phyloP scores from a whole-genome alignment of 2,113 vertebrate genomes.

The Clupea harengus region DNA sequence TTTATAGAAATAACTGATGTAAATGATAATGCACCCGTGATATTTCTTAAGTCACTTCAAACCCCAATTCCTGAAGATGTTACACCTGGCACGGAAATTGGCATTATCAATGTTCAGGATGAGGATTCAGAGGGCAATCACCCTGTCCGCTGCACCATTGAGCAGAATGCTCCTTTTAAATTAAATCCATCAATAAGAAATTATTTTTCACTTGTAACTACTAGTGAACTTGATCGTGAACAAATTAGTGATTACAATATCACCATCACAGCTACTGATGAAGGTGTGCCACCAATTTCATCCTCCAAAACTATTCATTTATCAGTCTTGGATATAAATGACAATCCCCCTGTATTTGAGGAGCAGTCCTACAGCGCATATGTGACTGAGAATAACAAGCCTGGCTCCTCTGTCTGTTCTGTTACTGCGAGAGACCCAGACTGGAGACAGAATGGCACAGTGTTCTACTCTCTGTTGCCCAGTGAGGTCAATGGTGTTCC shows the following conservation, averaged over 20 bases:
- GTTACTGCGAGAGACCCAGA: slow-evolving; percentile 60
- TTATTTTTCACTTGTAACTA: slow-evolving; percentile 44
- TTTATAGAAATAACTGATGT: slow-evolving; percentile 64
- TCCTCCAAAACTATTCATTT: slow-evolving; percentile 50
- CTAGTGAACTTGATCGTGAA: slow-evolving; percentile 39
- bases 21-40: slow-evolving; percentile 70
- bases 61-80: slow-evolving; percentile 56
- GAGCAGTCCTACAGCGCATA: slow-evolving; percentile 51
- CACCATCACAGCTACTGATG: slow-evolving; percentile 43
- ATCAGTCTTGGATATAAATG: slow-evolving; percentile 59
- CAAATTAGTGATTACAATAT: slow-evolving; percentile 37
- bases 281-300: slow-evolving; percentile 56
- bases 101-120: slow-evolving; percentile 68
- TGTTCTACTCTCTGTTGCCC: slow-evolving; percentile 61
- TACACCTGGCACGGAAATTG: slow-evolving; percentile 59
- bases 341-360: slow-evolving; percentile 60
- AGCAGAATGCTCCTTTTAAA: slow-evolving; percentile 58
- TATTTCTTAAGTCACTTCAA: slow-evolving; percentile 61
- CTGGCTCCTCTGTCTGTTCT: slow-evolving; percentile 59
- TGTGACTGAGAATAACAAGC: slow-evolving; percentile 63
- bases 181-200: slow-evolving; percentile 58
- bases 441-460: slow-evolving; percentile 55
- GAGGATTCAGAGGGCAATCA: slow-evolving; percentile 62
- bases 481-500: slow-evolving; percentile 39
- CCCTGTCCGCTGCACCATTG: slow-evolving; percentile 56